Evolutionary conservation across 92 coral and sea anemone genomes (phyloP).

Genomic region (Porites evermanni): DNA sequence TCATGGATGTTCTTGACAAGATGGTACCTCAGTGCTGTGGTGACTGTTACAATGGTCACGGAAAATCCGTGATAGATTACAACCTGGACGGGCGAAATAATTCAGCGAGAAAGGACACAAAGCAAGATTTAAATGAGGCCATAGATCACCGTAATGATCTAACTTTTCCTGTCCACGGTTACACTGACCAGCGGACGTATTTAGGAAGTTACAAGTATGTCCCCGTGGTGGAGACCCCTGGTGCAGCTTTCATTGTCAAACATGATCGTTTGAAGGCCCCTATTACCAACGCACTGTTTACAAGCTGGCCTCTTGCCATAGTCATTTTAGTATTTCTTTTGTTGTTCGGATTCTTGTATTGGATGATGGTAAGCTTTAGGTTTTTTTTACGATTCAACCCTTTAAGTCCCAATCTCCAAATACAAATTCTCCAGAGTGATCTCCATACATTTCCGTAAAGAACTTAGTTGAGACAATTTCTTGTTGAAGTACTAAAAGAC

Average conservation of each 20-base stretch:
- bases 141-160: conserved; percentile 26
- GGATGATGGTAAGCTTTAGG: conserved; percentile 2
- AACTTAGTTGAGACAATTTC: too few relatives aligned
- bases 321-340: background rate
- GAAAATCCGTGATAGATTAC: background rate
- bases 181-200: conserved; percentile 18
- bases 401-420: too few relatives aligned
- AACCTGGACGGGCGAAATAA: background rate
- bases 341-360: conserved; percentile 2
- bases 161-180: conserved; percentile 41
- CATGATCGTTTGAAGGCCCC: conserved; percentile 2
- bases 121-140: conserved; percentile 15
- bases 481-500: too few relatives aligned
- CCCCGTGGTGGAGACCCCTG: conserved; percentile 46
- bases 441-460: too few relatives aligned
- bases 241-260: conserved; percentile 28
- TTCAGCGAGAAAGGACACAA: background rate
- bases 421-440: too few relatives aligned
- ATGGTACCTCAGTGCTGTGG: conserved; percentile 69
- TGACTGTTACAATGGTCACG: conserved; percentile 46
- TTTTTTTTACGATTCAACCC: too few relatives aligned
- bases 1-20: conserved; percentile 46
- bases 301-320: conserved; percentile 38
- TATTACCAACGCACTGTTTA: background rate
- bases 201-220: conserved; percentile 20